These are phyloP conservation scores for Sebastes trivittatus DNA, from an alignment of 2,797 vertebrate species.

Conservation along the genomic window DNA sequence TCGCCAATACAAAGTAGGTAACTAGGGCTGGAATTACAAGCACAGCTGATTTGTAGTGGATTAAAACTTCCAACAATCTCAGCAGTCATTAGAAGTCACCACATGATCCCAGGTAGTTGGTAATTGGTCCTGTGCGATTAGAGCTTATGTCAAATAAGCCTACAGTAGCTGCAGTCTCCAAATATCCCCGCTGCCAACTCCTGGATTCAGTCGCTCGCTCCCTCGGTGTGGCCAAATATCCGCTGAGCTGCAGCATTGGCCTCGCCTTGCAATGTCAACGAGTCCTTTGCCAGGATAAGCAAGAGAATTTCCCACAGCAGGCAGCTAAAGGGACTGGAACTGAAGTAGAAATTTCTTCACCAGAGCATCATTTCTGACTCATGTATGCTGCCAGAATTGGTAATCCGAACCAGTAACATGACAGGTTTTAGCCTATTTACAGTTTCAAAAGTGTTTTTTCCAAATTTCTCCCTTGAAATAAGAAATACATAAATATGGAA, in stretches of 20 bases:
- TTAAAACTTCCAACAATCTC: slow-evolving; percentile 38
- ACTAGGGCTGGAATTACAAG: slow-evolving; percentile 4
- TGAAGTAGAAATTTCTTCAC: not conserved
- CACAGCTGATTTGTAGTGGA: slow-evolving; percentile 20
- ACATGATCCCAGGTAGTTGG: slow-evolving; percentile 41
- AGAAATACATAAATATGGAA: not conserved
- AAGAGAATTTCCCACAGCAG: slow-evolving; percentile 31
- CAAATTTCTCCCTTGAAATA: not conserved
- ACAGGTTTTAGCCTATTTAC: not conserved
- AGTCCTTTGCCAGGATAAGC: slow-evolving; percentile 45
- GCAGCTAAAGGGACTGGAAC: not conserved
- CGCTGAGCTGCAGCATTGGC: slow-evolving; percentile 27
- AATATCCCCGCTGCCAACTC: slow-evolving; percentile 30
- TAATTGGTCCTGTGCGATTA: slow-evolving; percentile 58
- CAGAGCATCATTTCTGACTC: not conserved
- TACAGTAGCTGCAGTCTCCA: slow-evolving; percentile 34
- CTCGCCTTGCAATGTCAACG: slow-evolving; percentile 39
- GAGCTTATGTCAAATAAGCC: slow-evolving; percentile 41
- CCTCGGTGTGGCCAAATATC: slow-evolving; percentile 33
- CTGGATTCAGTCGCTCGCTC: slow-evolving; percentile 23
- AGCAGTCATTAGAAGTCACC: slow-evolving; percentile 41
- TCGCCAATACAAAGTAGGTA: not conserved
- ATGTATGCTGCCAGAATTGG: slow-evolving; percentile 5
- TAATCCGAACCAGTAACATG: not conserved
- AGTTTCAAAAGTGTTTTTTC: not conserved